Conservation (phyloP, 2,113 vertebrate genomes). For the Pseudonaja textilis region DNA sequence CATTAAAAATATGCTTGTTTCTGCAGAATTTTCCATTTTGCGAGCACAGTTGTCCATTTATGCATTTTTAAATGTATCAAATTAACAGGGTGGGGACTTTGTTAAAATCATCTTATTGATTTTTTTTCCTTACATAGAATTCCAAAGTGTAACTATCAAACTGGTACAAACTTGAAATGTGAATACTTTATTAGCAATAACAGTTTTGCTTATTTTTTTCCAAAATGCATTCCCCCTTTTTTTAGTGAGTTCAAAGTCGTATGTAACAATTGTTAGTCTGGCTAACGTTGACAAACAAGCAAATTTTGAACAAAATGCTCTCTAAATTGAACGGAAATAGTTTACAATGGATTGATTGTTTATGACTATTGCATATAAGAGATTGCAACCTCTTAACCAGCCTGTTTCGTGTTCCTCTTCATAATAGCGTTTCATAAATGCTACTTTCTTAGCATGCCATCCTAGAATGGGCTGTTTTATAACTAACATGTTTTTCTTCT, state of each 20-base stretch:
- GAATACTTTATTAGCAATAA: neutral
- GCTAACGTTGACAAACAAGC: neutral
- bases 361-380: neutral
- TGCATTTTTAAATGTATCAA: slow-evolving; percentile 2
- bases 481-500: neutral
- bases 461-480: neutral
- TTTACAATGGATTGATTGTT: neutral
- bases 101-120: neutral
- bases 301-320: slow-evolving; percentile 4
- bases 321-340: neutral
- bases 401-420: neutral
- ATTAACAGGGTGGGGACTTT: slow-evolving; percentile 7
- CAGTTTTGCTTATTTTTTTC: neutral
- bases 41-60: slow-evolving; percentile 15
- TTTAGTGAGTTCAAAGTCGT: neutral
- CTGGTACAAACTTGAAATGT: slow-evolving; percentile 14
- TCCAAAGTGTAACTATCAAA: neutral
- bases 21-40: slow-evolving; percentile 18
- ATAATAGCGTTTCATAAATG: neutral
- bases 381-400: neutral
- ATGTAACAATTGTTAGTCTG: neutral
- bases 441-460: neutral
- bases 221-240: fast-evolving
- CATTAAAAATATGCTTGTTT: neutral
- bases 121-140: slow-evolving; percentile 38